phyloP scores from a whole-genome alignment of 2,113 vertebrate genomes.

The Sander vitreus region DNA sequence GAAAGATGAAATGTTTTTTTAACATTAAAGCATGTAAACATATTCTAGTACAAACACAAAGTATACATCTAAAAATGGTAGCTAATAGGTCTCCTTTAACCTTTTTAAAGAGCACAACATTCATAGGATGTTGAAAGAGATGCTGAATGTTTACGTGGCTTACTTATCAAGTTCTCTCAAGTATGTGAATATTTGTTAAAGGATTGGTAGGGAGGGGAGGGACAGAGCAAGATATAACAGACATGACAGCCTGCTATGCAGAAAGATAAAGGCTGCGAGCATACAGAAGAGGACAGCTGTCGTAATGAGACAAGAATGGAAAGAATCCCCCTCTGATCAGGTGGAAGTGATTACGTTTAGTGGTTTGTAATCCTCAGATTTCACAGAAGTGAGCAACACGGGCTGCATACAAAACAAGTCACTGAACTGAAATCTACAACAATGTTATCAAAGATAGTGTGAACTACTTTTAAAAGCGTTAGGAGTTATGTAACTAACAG shows the following conservation, averaged over 20 bases:
- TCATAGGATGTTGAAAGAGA: not conserved
- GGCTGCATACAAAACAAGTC: not conserved
- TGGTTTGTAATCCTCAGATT: not conserved
- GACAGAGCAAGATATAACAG: not conserved
- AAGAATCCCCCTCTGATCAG: not conserved
- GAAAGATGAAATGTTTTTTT: too few relatives aligned
- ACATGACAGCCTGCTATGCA: not conserved
- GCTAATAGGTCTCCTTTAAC: too few relatives aligned
- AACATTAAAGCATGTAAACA: too few relatives aligned
- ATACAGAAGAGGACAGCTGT: not conserved
- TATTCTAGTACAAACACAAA: too few relatives aligned
- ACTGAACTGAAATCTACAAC: not conserved
- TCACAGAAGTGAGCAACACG: not conserved
- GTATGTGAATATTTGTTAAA: conserved; percentile 3
- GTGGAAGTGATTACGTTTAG: not conserved
- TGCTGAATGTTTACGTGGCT: not conserved
- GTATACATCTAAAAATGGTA: too few relatives aligned
- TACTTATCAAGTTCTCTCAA: not conserved
- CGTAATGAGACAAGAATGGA: not conserved
- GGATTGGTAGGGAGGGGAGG: not conserved
- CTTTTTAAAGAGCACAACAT: not conserved
- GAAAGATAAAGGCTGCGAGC: not conserved
- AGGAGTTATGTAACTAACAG: too few relatives aligned
- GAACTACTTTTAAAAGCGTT: not conserved
- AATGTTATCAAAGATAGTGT: not conserved